Conservation (phyloP, 2,888 invertebrate species). For the Stenodera caucasica region DNA sequence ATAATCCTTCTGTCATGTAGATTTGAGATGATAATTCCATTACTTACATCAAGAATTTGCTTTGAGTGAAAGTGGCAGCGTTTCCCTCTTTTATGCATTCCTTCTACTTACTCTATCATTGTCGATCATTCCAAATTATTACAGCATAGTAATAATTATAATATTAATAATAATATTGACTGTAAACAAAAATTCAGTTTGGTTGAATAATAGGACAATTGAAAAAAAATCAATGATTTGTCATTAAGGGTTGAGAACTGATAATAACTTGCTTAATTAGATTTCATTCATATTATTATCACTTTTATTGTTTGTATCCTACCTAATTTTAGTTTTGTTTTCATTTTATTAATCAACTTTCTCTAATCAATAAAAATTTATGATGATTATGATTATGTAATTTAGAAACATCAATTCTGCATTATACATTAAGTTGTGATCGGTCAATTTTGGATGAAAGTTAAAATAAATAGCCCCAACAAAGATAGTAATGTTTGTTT, state of each 20-base stretch:
- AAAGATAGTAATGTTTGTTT: too few relatives aligned
- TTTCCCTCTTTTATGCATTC: slow-evolving; percentile 14
- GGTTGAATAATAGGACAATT: too few relatives aligned
- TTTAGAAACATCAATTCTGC: too few relatives aligned
- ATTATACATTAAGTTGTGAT: too few relatives aligned
- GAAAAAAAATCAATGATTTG: too few relatives aligned
- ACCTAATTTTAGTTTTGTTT: not conserved
- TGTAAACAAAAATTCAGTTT: not conserved
- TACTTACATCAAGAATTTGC: slow-evolving; percentile 7
- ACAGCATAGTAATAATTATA: not conserved
- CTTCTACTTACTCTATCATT: not conserved
- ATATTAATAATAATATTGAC: not conserved
- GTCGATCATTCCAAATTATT: not conserved
- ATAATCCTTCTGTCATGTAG: slow-evolving; percentile 5
- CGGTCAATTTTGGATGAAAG: too few relatives aligned
- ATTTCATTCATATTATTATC: too few relatives aligned
- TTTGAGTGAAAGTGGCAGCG: slow-evolving; percentile 24
- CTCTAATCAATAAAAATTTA: not conserved
- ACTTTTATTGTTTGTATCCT: not conserved
- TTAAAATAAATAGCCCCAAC: too few relatives aligned
- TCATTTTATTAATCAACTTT: not conserved
- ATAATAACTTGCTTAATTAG: too few relatives aligned
- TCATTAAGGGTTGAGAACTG: too few relatives aligned
- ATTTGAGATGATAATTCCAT: slow-evolving; percentile 10
- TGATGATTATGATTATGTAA: too few relatives aligned